Base-by-base conservation (phyloP, 1,140 invertebrate genomes). In the Leguminivora glycinivorella region DNA sequence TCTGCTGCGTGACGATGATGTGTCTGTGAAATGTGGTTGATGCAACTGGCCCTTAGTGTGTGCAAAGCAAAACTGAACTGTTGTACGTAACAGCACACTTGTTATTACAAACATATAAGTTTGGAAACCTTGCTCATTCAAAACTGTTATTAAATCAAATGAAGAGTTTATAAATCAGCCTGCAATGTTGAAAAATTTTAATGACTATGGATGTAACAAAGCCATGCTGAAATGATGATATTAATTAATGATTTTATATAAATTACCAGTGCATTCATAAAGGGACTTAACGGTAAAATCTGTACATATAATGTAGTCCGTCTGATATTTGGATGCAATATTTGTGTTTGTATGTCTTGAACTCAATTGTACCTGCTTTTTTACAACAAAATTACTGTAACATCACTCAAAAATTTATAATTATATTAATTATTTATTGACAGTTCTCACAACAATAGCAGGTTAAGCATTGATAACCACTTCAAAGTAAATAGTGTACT, bases 191-290 rank as follows among this genome's bases (percentile, higher is more conserved):
- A 43, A 43, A 43, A 17, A 4, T 17, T 43, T n/a, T 2, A 43
- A n/a, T 43, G 14, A n/a, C 40, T n/a, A 43, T 43, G 14, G 14
- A 72, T 52, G 56, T 25, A 38, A 31, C 29, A 40, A 31, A 58
- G 31, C 38, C 69, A 70, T 66, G 25, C 52, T 29, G 9, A 6
- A 47, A 29, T n/a, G 67, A 47, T 68, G 14, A 68, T 26, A 10
- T 69, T 72, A 17, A 34, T 34, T 34, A 2, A 0, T 38, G 10
- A 38, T 38, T 38, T 3, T 1, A 38, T 38, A 38, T 38, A 3
- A 77, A 78, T 43, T 17, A 43, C 40, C 40, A 14, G 17, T 43
- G n/a, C 12, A 14, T 14, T 38, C 10, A 38, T 43, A 43, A 43
- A n/a, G 14, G 14, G 14, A 17, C 6, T 17, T 43, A 17, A 43